Evolutionary conservation across 2,888 invertebrate species (phyloP), one percentile per base, ranked within the genome.

Genomic region (Stomorhina lunata): DNA sequence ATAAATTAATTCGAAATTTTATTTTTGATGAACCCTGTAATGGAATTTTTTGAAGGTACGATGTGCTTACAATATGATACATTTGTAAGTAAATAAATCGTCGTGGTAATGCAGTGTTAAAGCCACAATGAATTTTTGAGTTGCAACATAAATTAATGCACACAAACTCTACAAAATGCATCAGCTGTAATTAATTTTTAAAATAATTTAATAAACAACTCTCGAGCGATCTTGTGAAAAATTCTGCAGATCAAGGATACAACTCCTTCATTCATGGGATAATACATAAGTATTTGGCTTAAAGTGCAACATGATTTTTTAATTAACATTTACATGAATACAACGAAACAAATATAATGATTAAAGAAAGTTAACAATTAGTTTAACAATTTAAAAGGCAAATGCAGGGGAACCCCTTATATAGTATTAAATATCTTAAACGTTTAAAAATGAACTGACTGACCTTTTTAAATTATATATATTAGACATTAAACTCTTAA

Each of bases 381-480:
- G n/a, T n/a, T n/a, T n/a, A n/a, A n/a, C n/a, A n/a, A n/a, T n/a
- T n/a, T n/a, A n/a, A n/a, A n/a, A n/a, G n/a, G n/a, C n/a, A n/a
- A n/a, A n/a, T n/a, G n/a, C n/a, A n/a, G n/a, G n/a, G n/a, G n/a
- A n/a, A n/a, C n/a, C n/a, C n/a, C n/a, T 75, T 75, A 75, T 57
- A 75, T 69, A 65, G 45, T 55, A 48, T 69, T 80, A 80, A 75
- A 80, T 45, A 12, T 1, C 10, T n/a, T 80, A 48, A 20, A 40
- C 69, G 55, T 27, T 65, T 50, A 27, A 43, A 55, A 59, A 1
- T 59, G 40, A 27, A 50, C 27, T 50, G 48, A 76, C 27, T 22
- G 40, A 57, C 22, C 50, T 69, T 45, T 75, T 79, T 48, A 63
- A 63, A 80, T 75, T 55, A 55, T 63, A 59, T n/a, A n/a, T n/a